Base-by-base conservation (phyloP, 2,113 vertebrate species). In the Pterocles burchelli region DNA sequence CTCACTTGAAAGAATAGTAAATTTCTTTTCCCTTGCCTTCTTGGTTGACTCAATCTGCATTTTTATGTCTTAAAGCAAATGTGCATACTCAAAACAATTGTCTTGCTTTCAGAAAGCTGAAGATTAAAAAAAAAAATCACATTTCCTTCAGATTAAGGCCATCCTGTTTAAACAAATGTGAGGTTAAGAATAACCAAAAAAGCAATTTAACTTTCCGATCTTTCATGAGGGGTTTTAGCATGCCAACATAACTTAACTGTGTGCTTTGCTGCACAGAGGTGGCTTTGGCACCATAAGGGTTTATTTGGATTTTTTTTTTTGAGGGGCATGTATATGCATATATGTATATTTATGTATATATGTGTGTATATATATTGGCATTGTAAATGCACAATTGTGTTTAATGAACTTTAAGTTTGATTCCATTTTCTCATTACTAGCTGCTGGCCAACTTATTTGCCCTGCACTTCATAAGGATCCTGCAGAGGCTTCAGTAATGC, bases 321-420 rank as follows among this genome's bases (percentile, higher is more conserved):
- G 10, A 17, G 15, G 2, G 3, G 10, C 6, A 6, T 19, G 8
- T 8, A 9, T 51, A 4, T 59, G 10, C 1, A 24, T 38, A 29
- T 17, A 11, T 8, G 24, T 29, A 34, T n/a, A 29, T 18, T 1
- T 13, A 68, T 25, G 11, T 33, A 48, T 48, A n/a, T 25, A 17
- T 22, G 12, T 20, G 11, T 34, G 24, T n/a, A 9, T 29, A 18
- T 45, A 38, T 19, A 34, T 33, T 4, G 28, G 22, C 6, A 85
- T 4, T 76, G 52, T 7, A 85, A 79, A 72, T 36, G 7, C 48
- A 31, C 11, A 29, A 8, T 43, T 79, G 8, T 22, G 15, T 67
- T 76, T 86, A 81, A 88, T 33, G 9, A 81, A 71, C 14, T 57
- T 88, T 58, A 49, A 33, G 3, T 62, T 61, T 51, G 48, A 66